These are phyloP conservation scores for Pangasius larnaudii DNA, from an alignment of 2,797 vertebrate genomes.

Conservation along the genomic window DNA sequence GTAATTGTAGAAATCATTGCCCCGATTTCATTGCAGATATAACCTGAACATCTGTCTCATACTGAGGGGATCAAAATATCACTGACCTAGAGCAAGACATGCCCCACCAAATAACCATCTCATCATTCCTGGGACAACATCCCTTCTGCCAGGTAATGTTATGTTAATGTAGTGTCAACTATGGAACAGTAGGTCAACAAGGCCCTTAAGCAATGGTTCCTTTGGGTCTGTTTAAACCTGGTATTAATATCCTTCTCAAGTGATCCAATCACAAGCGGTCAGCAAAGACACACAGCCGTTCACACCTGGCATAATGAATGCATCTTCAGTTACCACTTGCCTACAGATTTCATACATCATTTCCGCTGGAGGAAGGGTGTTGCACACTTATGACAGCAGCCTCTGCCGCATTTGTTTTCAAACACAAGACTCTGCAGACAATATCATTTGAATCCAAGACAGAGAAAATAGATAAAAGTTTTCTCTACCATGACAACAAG, in stretches of 20 bases:
- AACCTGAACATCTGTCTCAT: not conserved
- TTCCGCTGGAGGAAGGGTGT: not conserved
- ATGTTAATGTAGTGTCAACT: not conserved
- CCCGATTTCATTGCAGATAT: not conserved
- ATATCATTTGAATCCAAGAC: not conserved
- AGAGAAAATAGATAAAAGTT: not conserved
- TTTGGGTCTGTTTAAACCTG: not conserved
- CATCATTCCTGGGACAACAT: not conserved
- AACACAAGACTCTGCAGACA: no score
- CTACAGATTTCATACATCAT: no score
- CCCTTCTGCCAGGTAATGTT: not conserved
- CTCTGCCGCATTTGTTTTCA: not conserved
- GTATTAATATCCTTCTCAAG: not conserved
- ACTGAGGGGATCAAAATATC: not conserved
- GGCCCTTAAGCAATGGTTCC: not conserved
- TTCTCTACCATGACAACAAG: not conserved
- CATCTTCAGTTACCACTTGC: not conserved
- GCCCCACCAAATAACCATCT: not conserved
- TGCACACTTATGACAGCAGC: not conserved
- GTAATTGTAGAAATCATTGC: not conserved
- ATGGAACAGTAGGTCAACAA: not conserved
- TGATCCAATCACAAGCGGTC: no score
- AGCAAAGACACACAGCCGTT: not conserved
- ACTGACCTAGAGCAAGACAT: not conserved
- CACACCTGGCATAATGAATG: not conserved